Percentiles rank a stretch among this genome's conserved stretches.
These are phyloP conservation scores for Salticus scenicus DNA, from an alignment of 2,888 invertebrate species.

Conservation along the genomic window DNA sequence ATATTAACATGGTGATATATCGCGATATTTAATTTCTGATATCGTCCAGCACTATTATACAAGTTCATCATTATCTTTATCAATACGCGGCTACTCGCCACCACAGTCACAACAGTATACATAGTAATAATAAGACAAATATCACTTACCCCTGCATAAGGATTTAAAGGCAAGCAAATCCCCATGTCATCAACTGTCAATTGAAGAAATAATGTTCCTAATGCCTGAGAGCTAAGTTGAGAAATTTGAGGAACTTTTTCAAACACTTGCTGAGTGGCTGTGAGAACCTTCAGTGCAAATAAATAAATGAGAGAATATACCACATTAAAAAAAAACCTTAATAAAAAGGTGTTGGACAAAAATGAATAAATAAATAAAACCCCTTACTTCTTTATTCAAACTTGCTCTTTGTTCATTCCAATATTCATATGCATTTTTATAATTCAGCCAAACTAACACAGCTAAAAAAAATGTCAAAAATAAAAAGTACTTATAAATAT, in stretches of 20 bases:
- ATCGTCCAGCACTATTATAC: too few species aligned
- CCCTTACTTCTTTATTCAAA: slow-evolving; percentile 88
- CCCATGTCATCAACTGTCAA: slow-evolving; percentile 97
- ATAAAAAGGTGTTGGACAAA: too few species aligned
- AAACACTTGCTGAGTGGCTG: slow-evolving; percentile 79
- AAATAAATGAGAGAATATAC: slow-evolving; percentile 32
- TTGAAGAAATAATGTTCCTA: slow-evolving; percentile 93
- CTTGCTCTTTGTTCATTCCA: slow-evolving; percentile 97
- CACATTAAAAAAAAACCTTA: background rate
- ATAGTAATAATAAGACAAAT: background rate
- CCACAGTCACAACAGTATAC: background rate
- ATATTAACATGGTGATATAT: too few species aligned
- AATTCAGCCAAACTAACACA: slow-evolving; percentile 98
- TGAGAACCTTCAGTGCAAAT: slow-evolving; percentile 75
- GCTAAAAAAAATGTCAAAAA: slow-evolving; percentile 77
- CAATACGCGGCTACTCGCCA: too few species aligned
- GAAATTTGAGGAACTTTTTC: slow-evolving; percentile 85
- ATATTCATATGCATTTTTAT: slow-evolving; percentile 99
- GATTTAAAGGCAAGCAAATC: slow-evolving; percentile 93
- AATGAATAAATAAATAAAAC: background rate
- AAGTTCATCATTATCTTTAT: too few species aligned
- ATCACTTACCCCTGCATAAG: slow-evolving; percentile 82
- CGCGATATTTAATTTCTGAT: too few species aligned
- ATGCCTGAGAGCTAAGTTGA: slow-evolving; percentile 85
- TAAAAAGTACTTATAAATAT: too few species aligned